Base-by-base conservation (phyloP, 2,113 vertebrate genomes). In the Excalfactoria chinensis region DNA sequence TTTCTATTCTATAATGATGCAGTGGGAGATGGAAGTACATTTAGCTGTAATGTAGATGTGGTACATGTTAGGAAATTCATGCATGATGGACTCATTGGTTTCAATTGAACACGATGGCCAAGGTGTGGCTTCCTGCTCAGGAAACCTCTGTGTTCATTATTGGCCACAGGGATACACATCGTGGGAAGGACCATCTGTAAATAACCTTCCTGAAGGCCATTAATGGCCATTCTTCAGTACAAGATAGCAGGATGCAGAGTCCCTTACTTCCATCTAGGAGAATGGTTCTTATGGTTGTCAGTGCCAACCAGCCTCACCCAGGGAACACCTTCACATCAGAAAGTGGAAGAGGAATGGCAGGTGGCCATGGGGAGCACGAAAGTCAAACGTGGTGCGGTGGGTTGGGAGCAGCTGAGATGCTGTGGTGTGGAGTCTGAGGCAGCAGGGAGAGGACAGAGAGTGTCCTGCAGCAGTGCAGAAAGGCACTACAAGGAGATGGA, bases 281-380 rank as follows among this genome's bases (percentile, higher is more conserved):
- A 16, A 28, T 0, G 14, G 70, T 25, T 64, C 35, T 70, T 34
- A 18, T 0, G 1, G 26, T 40, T 43, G 44, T 58, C 49, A 40
- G 49, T 34, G 43, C 15, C 63, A 81, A 70, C 11, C 11, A 44
- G 35, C 32, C 62, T 37, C 28, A 43, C 17, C 14, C 21, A 37
- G 63, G 35, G 37, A 79, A 34, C 12, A 1, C 21, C 46, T 37
- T 37, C 23, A 10, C 1, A 3, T 30, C 17, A 19, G 70, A 49
- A 49, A 51, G 1, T 2, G 20, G 8, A n/a, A 56, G 21, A 1
- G 55, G 34, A 0, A 1, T 43, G 46, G 55, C 21, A n/a, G 20
- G 2, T 55, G 53, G 28, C 25, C 30, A 5, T 2, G 15, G 9
- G 0, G 1, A 43, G 48, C 34, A 23, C 49, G 28, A 37, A 44